These are phyloP conservation scores for Tenebrio molitor DNA, from an alignment of 1,140 invertebrate species.

Conservation along the genomic window DNA sequence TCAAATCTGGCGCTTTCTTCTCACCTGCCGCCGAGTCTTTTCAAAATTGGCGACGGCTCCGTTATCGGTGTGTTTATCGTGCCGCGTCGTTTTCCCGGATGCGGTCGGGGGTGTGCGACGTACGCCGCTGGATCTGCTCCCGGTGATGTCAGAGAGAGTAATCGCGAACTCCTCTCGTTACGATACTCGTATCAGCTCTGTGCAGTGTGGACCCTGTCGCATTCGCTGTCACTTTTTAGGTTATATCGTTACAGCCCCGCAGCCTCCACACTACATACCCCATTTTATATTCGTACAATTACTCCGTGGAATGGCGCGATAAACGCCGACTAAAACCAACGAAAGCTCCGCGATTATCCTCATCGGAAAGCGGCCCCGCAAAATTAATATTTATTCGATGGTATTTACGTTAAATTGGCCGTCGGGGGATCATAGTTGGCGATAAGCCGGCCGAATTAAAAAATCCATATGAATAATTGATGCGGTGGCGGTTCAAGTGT, in stretches of 20 bases:
- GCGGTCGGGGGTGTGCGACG: not conserved
- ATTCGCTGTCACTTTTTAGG: constrained; percentile 50
- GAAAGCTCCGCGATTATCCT: constrained; percentile 12
- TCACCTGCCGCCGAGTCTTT: too few relatives aligned
- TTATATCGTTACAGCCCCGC: constrained; percentile 42
- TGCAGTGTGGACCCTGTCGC: constrained; percentile 54
- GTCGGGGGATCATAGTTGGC: too few relatives aligned
- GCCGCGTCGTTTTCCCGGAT: too few relatives aligned
- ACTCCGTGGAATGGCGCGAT: constrained; percentile 21
- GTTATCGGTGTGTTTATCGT: too few relatives aligned
- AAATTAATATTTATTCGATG: not conserved
- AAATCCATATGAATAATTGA: too few relatives aligned
- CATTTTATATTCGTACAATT: constrained; percentile 38
- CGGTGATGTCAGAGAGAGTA: constrained; percentile 26
- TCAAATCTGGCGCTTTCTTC: too few relatives aligned
- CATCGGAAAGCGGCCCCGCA: not conserved
- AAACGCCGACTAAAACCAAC: constrained; percentile 14
- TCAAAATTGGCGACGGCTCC: too few relatives aligned
- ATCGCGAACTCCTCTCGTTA: constrained; percentile 38
- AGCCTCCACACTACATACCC: constrained; percentile 22
- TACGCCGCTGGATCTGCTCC: not conserved
- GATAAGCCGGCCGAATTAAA: too few relatives aligned
- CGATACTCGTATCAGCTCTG: constrained; percentile 49
- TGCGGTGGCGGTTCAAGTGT: too few relatives aligned
- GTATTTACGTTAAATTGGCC: constrained; percentile 2